These are phyloP conservation scores for Macquaria ambigua DNA, from an alignment of 2,113 vertebrate genomes.

Conservation along the genomic window DNA sequence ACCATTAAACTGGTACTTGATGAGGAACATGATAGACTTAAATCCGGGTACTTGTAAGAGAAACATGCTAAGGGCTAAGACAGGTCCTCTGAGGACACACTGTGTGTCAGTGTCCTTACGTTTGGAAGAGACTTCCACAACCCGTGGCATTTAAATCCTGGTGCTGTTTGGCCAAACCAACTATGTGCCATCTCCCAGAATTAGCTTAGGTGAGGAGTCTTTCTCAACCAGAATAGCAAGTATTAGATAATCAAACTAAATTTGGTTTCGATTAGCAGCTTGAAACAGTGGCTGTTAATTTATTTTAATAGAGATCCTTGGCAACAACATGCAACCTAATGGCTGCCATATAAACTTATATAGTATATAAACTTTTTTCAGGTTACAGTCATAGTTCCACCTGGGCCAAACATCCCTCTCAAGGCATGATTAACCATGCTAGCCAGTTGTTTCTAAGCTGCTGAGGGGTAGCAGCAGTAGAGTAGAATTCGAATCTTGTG, in stretches of 20 bases:
- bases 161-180: slow-evolving; percentile 1
- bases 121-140: slow-evolving; percentile 33
- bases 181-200: slow-evolving; percentile 36
- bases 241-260: slow-evolving; percentile 32
- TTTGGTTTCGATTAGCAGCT: slow-evolving; percentile 2
- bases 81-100: slow-evolving; percentile 31
- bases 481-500: neutral
- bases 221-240: slow-evolving; percentile 13
- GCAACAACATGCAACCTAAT: neutral
- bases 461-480: neutral
- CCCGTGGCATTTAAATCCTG: slow-evolving; percentile 54
- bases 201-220: slow-evolving; percentile 36
- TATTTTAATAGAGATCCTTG: neutral
- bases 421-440: neutral
- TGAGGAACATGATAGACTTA: slow-evolving; percentile 6
- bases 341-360: neutral
- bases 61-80: slow-evolving; percentile 7
- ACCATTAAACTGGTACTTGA: slow-evolving; percentile 27
- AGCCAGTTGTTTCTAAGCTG: neutral
- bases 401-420: neutral
- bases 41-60: slow-evolving; percentile 7
- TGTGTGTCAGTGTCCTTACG: slow-evolving; percentile 7
- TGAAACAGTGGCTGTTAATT: neutral
- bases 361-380: neutral
- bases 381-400: neutral